These are phyloP conservation scores for Trypoxylus dichotomus DNA, from an alignment of 1,140 invertebrate genomes.

Conservation along the genomic window DNA sequence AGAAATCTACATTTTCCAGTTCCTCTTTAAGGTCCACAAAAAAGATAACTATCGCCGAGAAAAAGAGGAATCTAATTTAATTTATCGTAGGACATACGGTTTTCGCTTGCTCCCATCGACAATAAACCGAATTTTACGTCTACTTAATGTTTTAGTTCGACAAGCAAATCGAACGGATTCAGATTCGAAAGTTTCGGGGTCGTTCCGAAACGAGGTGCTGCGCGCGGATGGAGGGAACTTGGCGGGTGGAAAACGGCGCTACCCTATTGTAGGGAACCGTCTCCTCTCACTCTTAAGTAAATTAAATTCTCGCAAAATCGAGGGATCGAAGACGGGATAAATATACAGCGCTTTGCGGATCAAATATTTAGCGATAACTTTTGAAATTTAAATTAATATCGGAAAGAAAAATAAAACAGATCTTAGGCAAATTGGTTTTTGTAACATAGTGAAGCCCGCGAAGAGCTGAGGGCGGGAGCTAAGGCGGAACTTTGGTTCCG, in stretches of 20 bases:
- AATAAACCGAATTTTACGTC: conserved; percentile 17
- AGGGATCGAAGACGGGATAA: neutral
- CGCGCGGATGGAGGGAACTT: neutral
- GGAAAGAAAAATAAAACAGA: conserved; percentile 9
- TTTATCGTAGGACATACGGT: conserved; percentile 18
- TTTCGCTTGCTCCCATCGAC: neutral
- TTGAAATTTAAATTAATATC: conserved; percentile 11
- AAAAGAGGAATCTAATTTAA: conserved; percentile 16
- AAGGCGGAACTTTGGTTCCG: neutral
- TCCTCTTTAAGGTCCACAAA: neutral
- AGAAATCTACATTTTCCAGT: neutral
- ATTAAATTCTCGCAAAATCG: neutral
- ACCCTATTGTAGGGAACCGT: neutral
- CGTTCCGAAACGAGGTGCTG: neutral
- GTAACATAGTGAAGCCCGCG: no score
- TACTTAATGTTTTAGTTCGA: conserved; percentile 23
- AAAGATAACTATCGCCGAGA: conserved; percentile 4
- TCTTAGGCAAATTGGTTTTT: neutral
- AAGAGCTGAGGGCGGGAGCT: neutral
- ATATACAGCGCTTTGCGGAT: neutral
- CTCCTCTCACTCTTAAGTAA: neutral
- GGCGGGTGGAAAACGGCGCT: neutral
- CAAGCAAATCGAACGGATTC: conserved; percentile 6
- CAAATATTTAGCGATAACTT: conserved; percentile 12
- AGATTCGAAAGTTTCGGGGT: conserved; percentile 9